A percentile compares a stretch with the other conserved stretches of the same genome.
phyloP scores from a whole-genome alignment of 2,797 vertebrate species.

The Mormyrus proboscirostris region DNA sequence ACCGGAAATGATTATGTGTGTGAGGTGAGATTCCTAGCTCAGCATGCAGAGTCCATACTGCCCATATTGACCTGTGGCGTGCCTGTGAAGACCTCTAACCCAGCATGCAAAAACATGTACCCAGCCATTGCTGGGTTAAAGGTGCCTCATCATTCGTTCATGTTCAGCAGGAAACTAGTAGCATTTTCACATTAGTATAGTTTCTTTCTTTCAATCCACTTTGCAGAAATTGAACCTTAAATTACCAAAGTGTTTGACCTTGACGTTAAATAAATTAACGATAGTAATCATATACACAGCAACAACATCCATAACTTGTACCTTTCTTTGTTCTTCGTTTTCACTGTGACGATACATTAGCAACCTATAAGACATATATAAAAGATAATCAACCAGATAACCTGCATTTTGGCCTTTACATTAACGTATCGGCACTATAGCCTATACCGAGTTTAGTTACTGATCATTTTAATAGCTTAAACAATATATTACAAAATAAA shows the following conservation, averaged over 20 bases:
- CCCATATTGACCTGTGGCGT: slow-evolving; percentile 74
- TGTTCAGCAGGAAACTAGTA: slow-evolving; percentile 27
- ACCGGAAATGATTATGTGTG: slow-evolving; percentile 52
- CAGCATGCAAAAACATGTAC: slow-evolving; percentile 71
- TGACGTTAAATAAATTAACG: slow-evolving; percentile 17
- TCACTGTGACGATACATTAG: slow-evolving; percentile 14
- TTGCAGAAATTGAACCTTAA: slow-evolving; percentile 29
- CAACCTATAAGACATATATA: neutral
- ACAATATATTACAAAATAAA: slow-evolving; percentile 9
- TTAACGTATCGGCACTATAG: neutral
- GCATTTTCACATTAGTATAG: slow-evolving; percentile 24
- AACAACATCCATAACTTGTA: slow-evolving; percentile 30
- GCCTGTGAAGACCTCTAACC: slow-evolving; percentile 74
- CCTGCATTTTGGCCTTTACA: slow-evolving; percentile 12
- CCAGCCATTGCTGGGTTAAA: slow-evolving; percentile 69
- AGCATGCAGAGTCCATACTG: slow-evolving; percentile 85
- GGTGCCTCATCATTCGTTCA: slow-evolving; percentile 65
- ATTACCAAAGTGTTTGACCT: slow-evolving; percentile 36
- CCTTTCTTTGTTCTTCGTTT: slow-evolving; percentile 23
- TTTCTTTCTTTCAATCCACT: slow-evolving; percentile 14
- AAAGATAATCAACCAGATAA: neutral
- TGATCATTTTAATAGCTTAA: neutral
- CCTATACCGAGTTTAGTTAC: slow-evolving; percentile 7
- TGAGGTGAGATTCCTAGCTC: slow-evolving; percentile 72
- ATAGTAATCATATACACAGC: slow-evolving; percentile 5